Conservation (phyloP, 2,113 vertebrate genomes). For the Macquaria australasica region DNA sequence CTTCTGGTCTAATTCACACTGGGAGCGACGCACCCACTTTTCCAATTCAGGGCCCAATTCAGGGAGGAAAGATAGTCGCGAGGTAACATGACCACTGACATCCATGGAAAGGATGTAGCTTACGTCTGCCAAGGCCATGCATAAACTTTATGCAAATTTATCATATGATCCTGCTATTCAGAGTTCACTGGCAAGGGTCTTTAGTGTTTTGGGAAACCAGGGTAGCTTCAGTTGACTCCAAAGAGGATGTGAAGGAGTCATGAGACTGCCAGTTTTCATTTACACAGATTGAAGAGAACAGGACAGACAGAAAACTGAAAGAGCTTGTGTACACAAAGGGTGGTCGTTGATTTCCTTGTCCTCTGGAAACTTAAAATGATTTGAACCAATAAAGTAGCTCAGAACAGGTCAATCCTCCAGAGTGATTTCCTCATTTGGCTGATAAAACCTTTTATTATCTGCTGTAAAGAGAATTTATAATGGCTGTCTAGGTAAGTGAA, state of each 20-base stretch:
- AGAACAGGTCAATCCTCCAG: slow-evolving; percentile 18
- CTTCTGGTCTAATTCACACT: slow-evolving; percentile 87
- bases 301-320: slow-evolving; percentile 27
- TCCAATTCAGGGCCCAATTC: slow-evolving; percentile 79
- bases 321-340: background rate
- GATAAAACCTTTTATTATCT: slow-evolving; percentile 55
- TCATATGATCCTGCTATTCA: slow-evolving; percentile 38
- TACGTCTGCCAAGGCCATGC: slow-evolving; percentile 39
- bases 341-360: slow-evolving; percentile 1
- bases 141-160: slow-evolving; percentile 60
- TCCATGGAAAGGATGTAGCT: slow-evolving; percentile 10
- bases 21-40: slow-evolving; percentile 82
- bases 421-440: slow-evolving; percentile 48
- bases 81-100: slow-evolving; percentile 50
- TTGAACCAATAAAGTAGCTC: slow-evolving; percentile 37
- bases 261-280: slow-evolving; percentile 22
- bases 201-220: slow-evolving; percentile 32
- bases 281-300: slow-evolving; percentile 13
- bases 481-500: slow-evolving; percentile 23
- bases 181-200: slow-evolving; percentile 34
- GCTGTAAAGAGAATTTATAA: slow-evolving; percentile 45
- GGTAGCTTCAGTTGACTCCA: slow-evolving; percentile 16
- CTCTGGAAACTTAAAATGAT: slow-evolving; percentile 16
- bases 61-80: slow-evolving; percentile 24
- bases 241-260: slow-evolving; percentile 14